These are phyloP conservation scores for Unio delphinus DNA, from an alignment of 2,888 invertebrate species.

Conservation along the genomic window DNA sequence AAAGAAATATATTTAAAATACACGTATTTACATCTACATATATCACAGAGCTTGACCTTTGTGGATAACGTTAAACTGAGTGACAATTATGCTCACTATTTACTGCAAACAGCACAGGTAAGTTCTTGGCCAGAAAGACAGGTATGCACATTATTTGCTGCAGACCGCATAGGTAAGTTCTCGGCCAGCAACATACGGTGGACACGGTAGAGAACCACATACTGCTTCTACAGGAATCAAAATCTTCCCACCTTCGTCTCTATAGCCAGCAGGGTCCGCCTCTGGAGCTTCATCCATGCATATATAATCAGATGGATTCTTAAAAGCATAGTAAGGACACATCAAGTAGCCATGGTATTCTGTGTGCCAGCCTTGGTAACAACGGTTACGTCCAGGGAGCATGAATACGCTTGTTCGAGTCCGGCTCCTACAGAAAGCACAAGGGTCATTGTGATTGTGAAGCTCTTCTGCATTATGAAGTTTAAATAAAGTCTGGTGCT, in stretches of 20 bases:
- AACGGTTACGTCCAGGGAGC: conserved; percentile 29
- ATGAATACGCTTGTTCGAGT: conserved; percentile 19
- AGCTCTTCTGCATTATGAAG: too few relatives aligned
- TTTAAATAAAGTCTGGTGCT: neutral
- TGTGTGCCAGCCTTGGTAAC: conserved; percentile 25
- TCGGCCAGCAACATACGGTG: conserved; percentile 19
- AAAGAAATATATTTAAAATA: too few relatives aligned
- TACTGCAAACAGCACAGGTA: conserved; percentile 37
- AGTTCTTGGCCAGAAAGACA: conserved; percentile 14
- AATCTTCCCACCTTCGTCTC: conserved; percentile 21
- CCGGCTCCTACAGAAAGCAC: conserved; percentile 21
- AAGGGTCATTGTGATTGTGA: too few relatives aligned
- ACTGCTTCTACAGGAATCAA: conserved; percentile 23
- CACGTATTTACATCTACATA: too few relatives aligned
- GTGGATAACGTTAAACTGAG: too few relatives aligned
- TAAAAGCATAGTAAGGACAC: conserved; percentile 5
- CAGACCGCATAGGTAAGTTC: conserved; percentile 36
- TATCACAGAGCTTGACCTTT: too few relatives aligned
- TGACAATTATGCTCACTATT: conserved; percentile 1
- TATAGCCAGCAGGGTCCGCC: conserved; percentile 18
- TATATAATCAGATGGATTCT: conserved; percentile 15
- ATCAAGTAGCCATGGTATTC: conserved; percentile 39
- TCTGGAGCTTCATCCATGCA: conserved; percentile 37
- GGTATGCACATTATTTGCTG: conserved; percentile 9
- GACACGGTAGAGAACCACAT: conserved; percentile 40